Percentiles rank a stretch among this genome's conserved stretches.
Evolutionary conservation across 2,888 invertebrate species (phyloP).

Genomic region (Cacoxenus indagator): DNA sequence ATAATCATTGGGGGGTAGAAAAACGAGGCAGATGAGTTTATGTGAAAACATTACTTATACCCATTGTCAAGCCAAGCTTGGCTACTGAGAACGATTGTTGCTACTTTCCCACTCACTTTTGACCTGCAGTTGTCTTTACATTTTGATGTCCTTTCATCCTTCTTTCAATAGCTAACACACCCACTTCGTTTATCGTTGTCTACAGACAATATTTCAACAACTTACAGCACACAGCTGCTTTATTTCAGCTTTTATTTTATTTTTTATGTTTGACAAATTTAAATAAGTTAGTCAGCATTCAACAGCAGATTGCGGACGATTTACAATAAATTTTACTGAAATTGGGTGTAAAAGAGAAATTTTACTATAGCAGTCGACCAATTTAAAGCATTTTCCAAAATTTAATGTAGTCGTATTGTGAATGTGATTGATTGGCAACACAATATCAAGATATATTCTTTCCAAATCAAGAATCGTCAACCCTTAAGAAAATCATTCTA

Average conservation of each 20-base stretch:
- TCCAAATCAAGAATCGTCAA: too few relatives aligned
- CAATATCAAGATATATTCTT: too few relatives aligned
- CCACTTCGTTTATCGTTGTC: not conserved
- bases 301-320: slow-evolving; percentile 52
- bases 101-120: slow-evolving; percentile 61
- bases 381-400: not conserved
- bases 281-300: slow-evolving; percentile 55
- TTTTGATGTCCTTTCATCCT: not conserved
- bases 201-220: not conserved
- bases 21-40: not conserved
- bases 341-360: slow-evolving; percentile 19
- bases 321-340: slow-evolving; percentile 54
- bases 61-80: not conserved
- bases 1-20: not conserved
- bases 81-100: slow-evolving; percentile 8
- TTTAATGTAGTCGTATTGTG: too few relatives aligned
- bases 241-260: slow-evolving; percentile 31
- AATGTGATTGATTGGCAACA: too few relatives aligned
- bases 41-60: not conserved
- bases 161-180: slow-evolving; percentile 42
- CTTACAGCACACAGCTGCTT: slow-evolving; percentile 48
- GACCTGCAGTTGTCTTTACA: slow-evolving; percentile 35
- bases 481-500: too few relatives aligned
- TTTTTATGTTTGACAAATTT: slow-evolving; percentile 49
- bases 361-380: too few relatives aligned